Evolutionary conservation across 2,888 invertebrate genomes (phyloP).

Genomic region (Blastobasis adustella): DNA sequence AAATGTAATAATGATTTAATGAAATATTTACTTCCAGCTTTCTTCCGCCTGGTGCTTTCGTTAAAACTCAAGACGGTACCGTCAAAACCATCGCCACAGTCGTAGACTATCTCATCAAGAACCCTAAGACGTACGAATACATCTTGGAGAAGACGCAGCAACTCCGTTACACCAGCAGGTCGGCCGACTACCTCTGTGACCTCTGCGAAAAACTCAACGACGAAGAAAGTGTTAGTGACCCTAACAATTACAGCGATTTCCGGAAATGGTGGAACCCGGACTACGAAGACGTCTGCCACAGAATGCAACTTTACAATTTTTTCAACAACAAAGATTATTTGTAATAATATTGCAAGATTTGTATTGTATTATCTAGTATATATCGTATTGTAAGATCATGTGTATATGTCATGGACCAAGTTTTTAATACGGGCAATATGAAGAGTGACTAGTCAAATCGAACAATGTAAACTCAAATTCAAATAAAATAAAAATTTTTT

Average conservation of each 20-base stretch:
- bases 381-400: no score
- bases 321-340: slow-evolving; percentile 19
- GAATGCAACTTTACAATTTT: slow-evolving; percentile 24
- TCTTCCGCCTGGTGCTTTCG: slow-evolving; percentile 52
- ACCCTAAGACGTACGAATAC: slow-evolving; percentile 36
- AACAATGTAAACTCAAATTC: no score
- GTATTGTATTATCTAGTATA: no score
- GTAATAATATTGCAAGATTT: neutral
- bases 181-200: slow-evolving; percentile 40
- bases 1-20: no score
- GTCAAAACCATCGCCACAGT: slow-evolving; percentile 48
- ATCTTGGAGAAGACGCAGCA: slow-evolving; percentile 62
- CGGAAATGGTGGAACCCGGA: slow-evolving; percentile 53
- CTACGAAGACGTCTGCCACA: slow-evolving; percentile 36
- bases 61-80: slow-evolving; percentile 39
- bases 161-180: slow-evolving; percentile 37
- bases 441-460: no score
- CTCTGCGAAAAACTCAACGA: slow-evolving; percentile 44
- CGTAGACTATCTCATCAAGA: slow-evolving; percentile 46
- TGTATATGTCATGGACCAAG: no score
- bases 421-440: no score
- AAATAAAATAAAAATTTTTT: no score
- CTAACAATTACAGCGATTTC: slow-evolving; percentile 23
- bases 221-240: slow-evolving; percentile 6
- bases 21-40: slow-evolving; percentile 35